Conservation (phyloP, 1,140 invertebrate species). For the Agraylea sexmaculata region DNA sequence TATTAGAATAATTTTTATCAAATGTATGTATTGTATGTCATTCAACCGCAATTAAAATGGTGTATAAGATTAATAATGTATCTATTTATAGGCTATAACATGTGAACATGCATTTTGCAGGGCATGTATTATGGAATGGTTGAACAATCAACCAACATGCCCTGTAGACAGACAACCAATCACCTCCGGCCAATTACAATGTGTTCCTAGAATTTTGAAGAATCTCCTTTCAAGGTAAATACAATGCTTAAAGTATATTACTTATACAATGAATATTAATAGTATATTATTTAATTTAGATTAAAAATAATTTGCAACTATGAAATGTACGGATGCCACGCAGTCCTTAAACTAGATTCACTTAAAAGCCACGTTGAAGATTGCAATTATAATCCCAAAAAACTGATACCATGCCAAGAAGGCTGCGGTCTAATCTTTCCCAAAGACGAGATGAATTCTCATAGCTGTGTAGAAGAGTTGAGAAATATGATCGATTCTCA, state of each 20-base stretch:
- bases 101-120: slow-evolving; percentile 95
- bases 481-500: slow-evolving; percentile 74
- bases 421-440: slow-evolving; percentile 89
- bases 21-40: too few relatives aligned
- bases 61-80: background rate
- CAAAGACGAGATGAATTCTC: slow-evolving; percentile 88
- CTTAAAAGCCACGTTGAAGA: slow-evolving; percentile 74
- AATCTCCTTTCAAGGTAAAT: slow-evolving; percentile 72
- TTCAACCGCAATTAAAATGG: too few relatives aligned
- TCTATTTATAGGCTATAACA: slow-evolving; percentile 63
- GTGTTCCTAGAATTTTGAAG: slow-evolving; percentile 82
- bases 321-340: slow-evolving; percentile 71
- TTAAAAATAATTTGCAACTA: slow-evolving; percentile 87
- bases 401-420: slow-evolving; percentile 82
- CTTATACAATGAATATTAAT: background rate
- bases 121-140: slow-evolving; percentile 89
- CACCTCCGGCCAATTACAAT: slow-evolving; percentile 73
- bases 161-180: slow-evolving; percentile 85
- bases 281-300: slow-evolving; percentile 37
- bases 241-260: slow-evolving; percentile 3
- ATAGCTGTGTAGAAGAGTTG: slow-evolving; percentile 86
- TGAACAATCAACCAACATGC: slow-evolving; percentile 82
- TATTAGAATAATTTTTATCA: too few relatives aligned
- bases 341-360: slow-evolving; percentile 76
- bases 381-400: slow-evolving; percentile 82